Evolutionary conservation across 2,113 vertebrate species (phyloP).

Genomic region (Anarhynchus alexandrinus): DNA sequence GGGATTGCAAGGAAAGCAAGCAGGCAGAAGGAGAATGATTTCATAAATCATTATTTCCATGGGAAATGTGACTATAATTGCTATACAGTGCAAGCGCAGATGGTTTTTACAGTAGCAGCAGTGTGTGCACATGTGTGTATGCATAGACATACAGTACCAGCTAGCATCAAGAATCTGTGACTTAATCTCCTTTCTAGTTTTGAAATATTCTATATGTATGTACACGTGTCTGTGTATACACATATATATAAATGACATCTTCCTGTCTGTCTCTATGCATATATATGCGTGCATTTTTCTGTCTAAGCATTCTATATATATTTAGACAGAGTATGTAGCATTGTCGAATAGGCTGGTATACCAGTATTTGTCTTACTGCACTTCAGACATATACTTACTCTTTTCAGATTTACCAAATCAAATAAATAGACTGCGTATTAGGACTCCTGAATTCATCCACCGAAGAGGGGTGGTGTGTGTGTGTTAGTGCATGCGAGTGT

Average conservation of each 20-base stretch:
- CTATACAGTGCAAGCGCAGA: neutral
- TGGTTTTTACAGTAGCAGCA: slow-evolving; percentile 12
- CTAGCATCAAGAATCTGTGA: neutral
- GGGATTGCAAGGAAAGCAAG: neutral
- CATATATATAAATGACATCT: neutral
- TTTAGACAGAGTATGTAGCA: neutral
- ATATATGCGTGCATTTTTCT: neutral
- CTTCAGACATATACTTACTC: neutral
- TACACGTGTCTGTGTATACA: neutral
- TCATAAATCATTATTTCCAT: neutral
- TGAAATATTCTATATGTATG: neutral
- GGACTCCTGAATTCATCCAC: neutral
- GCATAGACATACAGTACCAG: neutral
- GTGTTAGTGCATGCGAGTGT: neutral
- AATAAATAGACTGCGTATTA: neutral
- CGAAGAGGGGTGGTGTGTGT: neutral
- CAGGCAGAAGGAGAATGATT: neutral
- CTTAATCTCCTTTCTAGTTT: neutral
- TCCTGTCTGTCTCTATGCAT: neutral
- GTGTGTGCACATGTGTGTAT: neutral
- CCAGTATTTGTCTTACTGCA: neutral
- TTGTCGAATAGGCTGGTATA: neutral
- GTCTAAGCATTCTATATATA: neutral
- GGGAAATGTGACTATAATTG: neutral
- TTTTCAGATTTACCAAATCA: neutral